Evolutionary conservation across 2,888 invertebrate species (phyloP).

Genomic region (Octonoba sinensis): DNA sequence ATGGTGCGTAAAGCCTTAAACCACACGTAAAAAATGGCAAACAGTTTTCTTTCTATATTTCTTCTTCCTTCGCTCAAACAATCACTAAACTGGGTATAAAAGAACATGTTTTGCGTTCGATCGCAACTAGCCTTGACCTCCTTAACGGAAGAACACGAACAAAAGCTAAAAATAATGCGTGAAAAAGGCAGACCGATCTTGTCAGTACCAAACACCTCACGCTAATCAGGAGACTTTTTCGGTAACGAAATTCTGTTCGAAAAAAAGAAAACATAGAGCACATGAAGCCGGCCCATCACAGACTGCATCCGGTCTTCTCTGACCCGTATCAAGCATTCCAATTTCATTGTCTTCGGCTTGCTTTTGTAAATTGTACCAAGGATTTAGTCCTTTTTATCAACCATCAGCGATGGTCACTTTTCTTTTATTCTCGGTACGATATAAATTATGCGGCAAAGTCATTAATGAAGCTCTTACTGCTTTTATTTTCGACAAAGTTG

Average conservation of each 20-base stretch:
- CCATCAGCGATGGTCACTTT: no score
- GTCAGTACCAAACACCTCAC: constrained; percentile 12
- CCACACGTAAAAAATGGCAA: no score
- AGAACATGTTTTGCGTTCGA: background rate
- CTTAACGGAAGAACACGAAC: constrained; percentile 26
- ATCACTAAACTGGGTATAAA: no score
- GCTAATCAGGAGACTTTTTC: background rate
- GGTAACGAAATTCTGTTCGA: background rate
- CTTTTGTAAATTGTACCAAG: constrained; percentile 13
- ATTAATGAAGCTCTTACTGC: no score
- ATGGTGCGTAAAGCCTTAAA: no score
- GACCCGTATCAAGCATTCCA: constrained; percentile 23
- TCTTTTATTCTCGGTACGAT: no score
- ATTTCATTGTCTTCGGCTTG: constrained; percentile 24
- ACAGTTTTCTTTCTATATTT: no score
- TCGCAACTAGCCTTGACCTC: constrained; percentile 42
- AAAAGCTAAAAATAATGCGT: constrained; percentile 28
- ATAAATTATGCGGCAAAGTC: no score
- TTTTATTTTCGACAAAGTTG: no score
- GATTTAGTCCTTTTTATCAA: no score
- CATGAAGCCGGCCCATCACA: constrained; percentile 8
- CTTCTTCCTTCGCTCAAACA: no score
- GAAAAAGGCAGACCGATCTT: constrained; percentile 31
- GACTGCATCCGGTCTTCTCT: constrained; percentile 25
- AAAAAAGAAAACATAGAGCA: constrained; percentile 10